phyloP scores from a whole-genome alignment of 2,113 vertebrate species.

The Kobus ellipsiprymnus region DNA sequence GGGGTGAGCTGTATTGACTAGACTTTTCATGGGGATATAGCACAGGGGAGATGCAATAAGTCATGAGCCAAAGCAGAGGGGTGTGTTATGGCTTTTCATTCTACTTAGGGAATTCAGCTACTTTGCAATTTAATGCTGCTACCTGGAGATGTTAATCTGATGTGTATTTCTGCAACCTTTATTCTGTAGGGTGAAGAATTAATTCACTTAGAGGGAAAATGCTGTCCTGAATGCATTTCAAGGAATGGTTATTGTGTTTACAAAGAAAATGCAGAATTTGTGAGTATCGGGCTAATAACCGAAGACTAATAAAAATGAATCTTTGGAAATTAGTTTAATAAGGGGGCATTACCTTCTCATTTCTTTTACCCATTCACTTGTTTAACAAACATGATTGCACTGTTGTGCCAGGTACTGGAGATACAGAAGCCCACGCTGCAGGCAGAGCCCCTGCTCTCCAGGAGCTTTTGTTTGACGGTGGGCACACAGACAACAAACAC shows the following conservation, averaged over 20 bases:
- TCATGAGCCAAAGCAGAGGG: rapidly evolving
- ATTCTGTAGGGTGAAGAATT: constrained; percentile 86
- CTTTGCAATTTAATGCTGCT: constrained; percentile 47
- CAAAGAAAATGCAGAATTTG: constrained; percentile 81
- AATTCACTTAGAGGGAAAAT: constrained; percentile 86
- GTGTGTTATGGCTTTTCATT: constrained; percentile 3
- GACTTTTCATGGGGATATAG: background rate
- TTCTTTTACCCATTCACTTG: background rate
- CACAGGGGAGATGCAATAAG: background rate
- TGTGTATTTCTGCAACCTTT: constrained; percentile 47
- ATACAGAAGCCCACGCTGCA: background rate
- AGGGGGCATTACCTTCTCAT: background rate
- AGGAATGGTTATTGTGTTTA: constrained; percentile 81
- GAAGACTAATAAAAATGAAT: background rate
- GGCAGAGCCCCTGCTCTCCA: background rate
- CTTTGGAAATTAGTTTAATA: background rate
- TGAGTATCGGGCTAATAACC: constrained; percentile 76
- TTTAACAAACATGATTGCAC: background rate
- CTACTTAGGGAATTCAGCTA: constrained; percentile 44
- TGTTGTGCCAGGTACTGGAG: background rate
- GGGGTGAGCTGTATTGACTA: background rate
- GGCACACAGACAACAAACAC: background rate
- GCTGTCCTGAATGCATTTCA: constrained; percentile 91
- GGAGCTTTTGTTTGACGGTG: background rate
- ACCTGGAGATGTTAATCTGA: constrained; percentile 33